A percentile compares a stretch with the other conserved stretches of the same genome.
Conservation (phyloP, 23 tunicate genomes). For the Clavelina lepadiformis region DNA sequence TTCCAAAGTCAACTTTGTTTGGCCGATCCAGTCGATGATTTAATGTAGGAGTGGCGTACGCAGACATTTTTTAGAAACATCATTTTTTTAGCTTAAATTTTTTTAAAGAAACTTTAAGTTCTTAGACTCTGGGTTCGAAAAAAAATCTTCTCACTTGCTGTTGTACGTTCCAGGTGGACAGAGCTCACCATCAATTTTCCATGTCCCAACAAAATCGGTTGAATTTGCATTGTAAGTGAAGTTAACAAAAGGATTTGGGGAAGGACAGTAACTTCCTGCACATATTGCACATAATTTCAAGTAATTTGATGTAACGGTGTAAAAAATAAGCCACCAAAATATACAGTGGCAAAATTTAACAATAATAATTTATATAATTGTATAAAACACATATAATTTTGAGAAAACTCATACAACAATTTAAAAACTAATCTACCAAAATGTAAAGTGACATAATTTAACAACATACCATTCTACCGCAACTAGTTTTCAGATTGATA, state of each 20-base stretch:
- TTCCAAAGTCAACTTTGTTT: background rate
- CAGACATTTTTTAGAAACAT: too few species aligned
- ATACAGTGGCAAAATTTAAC: too few species aligned
- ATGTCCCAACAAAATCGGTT: constrained; percentile 54
- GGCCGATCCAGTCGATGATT: background rate
- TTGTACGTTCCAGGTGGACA: constrained; percentile 81
- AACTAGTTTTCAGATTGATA: too few species aligned
- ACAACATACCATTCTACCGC: too few species aligned
- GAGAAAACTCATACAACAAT: too few species aligned
- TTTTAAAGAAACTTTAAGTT: too few species aligned
- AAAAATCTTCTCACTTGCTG: constrained; percentile 43
- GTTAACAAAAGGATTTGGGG: constrained; percentile 44
- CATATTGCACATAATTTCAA: background rate
- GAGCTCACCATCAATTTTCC: constrained; percentile 30
- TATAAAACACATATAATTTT: too few species aligned
- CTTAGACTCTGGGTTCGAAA: too few species aligned
- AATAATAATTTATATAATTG: too few species aligned
- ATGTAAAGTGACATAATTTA: too few species aligned
- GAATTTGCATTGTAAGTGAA: constrained; percentile 39
- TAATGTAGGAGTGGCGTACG: background rate
- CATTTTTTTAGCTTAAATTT: too few species aligned
- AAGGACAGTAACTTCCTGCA: constrained; percentile 85
- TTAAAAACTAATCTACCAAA: too few species aligned
- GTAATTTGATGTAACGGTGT: background rate
- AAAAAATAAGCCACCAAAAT: background rate